A percentile compares a stretch with the other conserved stretches of the same genome.
Evolutionary conservation across 2,113 vertebrate genomes (phyloP).

Genomic region (Pogona vitticeps): DNA sequence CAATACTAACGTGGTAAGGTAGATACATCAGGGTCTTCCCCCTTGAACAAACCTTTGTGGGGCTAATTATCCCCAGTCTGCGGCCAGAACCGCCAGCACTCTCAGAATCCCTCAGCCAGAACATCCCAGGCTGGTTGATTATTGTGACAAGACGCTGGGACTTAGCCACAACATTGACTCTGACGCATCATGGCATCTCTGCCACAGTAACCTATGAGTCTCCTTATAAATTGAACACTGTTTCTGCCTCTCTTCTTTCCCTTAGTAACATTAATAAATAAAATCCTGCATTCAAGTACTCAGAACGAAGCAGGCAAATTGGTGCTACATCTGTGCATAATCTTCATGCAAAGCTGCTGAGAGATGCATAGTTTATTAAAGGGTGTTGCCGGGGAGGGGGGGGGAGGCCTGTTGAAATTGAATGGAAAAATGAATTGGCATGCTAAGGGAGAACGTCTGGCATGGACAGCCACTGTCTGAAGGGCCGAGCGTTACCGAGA

Average conservation of each 20-base stretch:
- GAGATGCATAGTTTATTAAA: not conserved
- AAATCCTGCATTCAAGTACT: not conserved
- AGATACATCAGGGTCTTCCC: not conserved
- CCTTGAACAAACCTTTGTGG: not conserved
- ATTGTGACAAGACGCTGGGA: no score
- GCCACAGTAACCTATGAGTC: no score
- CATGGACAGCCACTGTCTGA: not conserved
- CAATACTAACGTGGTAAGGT: no score
- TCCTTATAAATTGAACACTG: no score
- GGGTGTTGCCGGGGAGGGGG: not conserved
- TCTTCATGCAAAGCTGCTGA: not conserved
- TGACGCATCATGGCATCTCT: no score
- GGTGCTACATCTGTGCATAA: not conserved
- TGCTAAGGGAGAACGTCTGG: fast-evolving
- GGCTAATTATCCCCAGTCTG: not conserved
- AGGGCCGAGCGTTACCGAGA: not conserved
- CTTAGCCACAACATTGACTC: no score
- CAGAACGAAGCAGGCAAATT: no score
- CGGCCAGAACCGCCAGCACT: not conserved
- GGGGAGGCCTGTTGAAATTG: not conserved
- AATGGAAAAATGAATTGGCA: slow-evolving; percentile 32
- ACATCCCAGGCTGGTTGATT: not conserved
- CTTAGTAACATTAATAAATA: no score
- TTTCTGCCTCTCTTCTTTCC: no score
- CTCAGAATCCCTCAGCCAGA: not conserved